A percentile compares a stretch with the other conserved stretches of the same genome.
These are phyloP conservation scores for Bagarius yarrelli DNA, from an alignment of 2,113 vertebrate genomes.

Conservation along the genomic window DNA sequence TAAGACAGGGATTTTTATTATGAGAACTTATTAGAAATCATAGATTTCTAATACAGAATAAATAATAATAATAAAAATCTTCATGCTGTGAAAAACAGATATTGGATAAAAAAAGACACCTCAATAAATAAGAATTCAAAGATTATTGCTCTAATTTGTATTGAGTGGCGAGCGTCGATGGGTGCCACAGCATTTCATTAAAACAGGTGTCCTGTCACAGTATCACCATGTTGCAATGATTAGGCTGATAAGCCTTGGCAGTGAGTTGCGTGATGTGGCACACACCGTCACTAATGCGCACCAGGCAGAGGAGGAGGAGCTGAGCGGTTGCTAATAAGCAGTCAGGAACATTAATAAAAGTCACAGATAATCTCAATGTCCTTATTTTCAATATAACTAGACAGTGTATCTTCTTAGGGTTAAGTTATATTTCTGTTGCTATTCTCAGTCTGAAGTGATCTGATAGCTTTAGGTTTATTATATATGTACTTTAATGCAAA, in stretches of 20 bases:
- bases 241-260: slow-evolving; percentile 49
- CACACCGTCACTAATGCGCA: slow-evolving; percentile 39
- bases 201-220: slow-evolving; percentile 49
- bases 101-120: neutral
- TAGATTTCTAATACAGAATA: neutral
- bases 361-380: slow-evolving; percentile 26
- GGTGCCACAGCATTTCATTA: slow-evolving; percentile 48
- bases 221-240: slow-evolving; percentile 46
- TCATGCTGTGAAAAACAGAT: neutral
- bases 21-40: neutral
- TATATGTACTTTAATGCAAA: slow-evolving; percentile 21
- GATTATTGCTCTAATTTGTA: neutral
- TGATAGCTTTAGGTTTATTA: neutral
- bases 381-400: neutral
- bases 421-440: neutral
- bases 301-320: slow-evolving; percentile 32
- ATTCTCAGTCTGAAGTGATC: neutral
- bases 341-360: slow-evolving; percentile 47
- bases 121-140: neutral
- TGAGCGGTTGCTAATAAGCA: slow-evolving; percentile 12
- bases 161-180: slow-evolving; percentile 19
- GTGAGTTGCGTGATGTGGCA: slow-evolving; percentile 30
- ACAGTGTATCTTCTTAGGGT: neutral
- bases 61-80: neutral
- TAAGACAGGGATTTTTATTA: neutral